Conservation (phyloP, 2,888 invertebrate species). For the Oscheius sp. region DNA sequence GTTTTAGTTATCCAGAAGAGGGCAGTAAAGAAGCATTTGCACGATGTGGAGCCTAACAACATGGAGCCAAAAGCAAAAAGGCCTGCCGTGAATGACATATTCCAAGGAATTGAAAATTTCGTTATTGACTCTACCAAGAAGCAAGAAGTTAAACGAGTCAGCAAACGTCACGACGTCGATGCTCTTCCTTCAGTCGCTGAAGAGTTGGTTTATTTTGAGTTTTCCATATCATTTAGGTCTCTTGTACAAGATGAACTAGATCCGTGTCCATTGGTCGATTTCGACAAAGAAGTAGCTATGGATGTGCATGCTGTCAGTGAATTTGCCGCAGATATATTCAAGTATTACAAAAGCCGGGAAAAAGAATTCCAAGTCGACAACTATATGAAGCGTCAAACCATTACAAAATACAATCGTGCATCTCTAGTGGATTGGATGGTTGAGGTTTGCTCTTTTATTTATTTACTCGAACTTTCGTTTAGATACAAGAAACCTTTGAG, state of each 20-base stretch:
- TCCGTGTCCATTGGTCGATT: constrained; percentile 69
- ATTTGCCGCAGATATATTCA: constrained; percentile 93
- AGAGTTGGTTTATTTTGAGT: not conserved
- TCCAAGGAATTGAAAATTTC: constrained; percentile 28
- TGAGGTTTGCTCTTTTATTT: constrained; percentile 78
- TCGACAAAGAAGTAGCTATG: constrained; percentile 85
- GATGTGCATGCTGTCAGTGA: constrained; percentile 86
- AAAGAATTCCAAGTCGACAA: constrained; percentile 42
- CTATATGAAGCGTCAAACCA: constrained; percentile 77
- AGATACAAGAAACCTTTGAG: constrained; percentile 79
- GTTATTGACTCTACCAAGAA: constrained; percentile 33
- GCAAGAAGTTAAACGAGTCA: not conserved
- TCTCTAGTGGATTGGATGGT: constrained; percentile 98
- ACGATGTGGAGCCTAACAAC: not conserved
- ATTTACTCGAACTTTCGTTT: constrained; percentile 16
- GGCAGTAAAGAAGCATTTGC: constrained; percentile 7
- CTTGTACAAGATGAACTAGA: constrained; percentile 30
- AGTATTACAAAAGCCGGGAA: constrained; percentile 87
- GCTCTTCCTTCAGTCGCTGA: constrained; percentile 3
- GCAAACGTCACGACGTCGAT: constrained; percentile 5
- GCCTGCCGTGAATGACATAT: constrained; percentile 22
- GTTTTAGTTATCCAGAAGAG: constrained; percentile 16
- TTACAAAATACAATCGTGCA: constrained; percentile 88
- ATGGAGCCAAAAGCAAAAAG: constrained; percentile 30
- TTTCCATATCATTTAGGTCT: not conserved